A percentile compares a stretch with the other conserved stretches of the same genome.
phyloP scores from a whole-genome alignment of 1,140 invertebrate species.

The Tyrophagus putrescentiae region DNA sequence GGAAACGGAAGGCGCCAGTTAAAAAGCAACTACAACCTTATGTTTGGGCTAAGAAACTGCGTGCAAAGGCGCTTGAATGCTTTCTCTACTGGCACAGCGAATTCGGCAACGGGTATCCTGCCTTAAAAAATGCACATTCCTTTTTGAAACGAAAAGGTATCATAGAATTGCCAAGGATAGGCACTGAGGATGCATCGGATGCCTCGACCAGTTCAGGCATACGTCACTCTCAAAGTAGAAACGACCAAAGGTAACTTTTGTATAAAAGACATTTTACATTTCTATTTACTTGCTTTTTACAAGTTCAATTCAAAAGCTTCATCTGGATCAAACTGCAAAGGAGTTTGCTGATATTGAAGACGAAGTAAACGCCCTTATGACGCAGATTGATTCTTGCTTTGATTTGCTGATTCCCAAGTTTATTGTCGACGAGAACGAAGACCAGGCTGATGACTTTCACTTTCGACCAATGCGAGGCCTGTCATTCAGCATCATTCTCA shows the following conservation, averaged over 20 bases:
- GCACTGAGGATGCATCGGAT: not conserved
- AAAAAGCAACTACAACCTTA: constrained; percentile 39
- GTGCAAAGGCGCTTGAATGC: constrained; percentile 34
- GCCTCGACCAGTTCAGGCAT: no score
- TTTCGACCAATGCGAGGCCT: constrained; percentile 12
- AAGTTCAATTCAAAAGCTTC: constrained; percentile 26
- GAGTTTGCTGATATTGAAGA: constrained; percentile 19
- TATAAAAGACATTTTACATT: no score
- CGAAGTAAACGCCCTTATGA: constrained; percentile 25
- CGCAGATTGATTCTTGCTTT: constrained; percentile 35
- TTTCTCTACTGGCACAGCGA: constrained; percentile 40
- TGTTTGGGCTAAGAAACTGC: constrained; percentile 36
- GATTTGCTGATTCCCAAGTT: constrained; percentile 32
- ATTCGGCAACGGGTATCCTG: constrained; percentile 39
- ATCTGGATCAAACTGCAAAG: constrained; percentile 26
- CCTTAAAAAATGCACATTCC: constrained; percentile 37
- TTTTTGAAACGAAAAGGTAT: constrained; percentile 31
- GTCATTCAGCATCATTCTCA: constrained; percentile 14
- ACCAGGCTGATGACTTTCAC: not conserved
- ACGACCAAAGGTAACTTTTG: no score
- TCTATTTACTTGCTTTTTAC: no score
- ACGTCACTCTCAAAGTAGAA: no score
- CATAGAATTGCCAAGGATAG: not conserved
- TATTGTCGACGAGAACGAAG: constrained; percentile 24
- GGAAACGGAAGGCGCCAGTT: constrained; percentile 24